phyloP scores from a whole-genome alignment of 2,888 invertebrate species.

The Lacanobia oleracea region DNA sequence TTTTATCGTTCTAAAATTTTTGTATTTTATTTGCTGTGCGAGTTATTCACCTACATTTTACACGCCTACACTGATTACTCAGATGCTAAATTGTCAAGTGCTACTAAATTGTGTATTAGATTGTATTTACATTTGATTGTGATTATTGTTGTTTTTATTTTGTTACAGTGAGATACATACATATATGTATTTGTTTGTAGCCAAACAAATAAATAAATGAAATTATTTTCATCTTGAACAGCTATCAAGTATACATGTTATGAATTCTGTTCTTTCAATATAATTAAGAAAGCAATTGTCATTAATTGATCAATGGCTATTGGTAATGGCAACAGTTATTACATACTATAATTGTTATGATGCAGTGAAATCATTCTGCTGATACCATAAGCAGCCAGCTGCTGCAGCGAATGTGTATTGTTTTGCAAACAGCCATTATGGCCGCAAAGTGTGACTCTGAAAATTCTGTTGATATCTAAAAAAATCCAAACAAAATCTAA shows the following conservation, averaged over 20 bases:
- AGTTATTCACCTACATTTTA: conserved; percentile 52
- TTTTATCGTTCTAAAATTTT: conserved; percentile 44
- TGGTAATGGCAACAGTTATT: conserved; percentile 23
- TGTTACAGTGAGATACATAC: conserved; percentile 3
- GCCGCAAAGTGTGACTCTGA: conserved; percentile 33
- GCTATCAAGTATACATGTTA: conserved; percentile 4
- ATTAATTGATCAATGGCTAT: conserved; percentile 25
- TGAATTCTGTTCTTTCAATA: background rate
- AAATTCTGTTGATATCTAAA: conserved; percentile 5
- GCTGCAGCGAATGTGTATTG: conserved; percentile 60
- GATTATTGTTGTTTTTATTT: conserved; percentile 32
- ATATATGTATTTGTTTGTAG: background rate
- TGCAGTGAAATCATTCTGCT: conserved; percentile 42
- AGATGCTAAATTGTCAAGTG: conserved; percentile 49
- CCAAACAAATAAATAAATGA: background rate
- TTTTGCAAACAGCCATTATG: conserved; percentile 41
- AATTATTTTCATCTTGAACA: background rate
- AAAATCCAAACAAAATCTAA: background rate
- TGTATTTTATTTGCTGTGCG: conserved; percentile 61
- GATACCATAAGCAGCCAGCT: conserved; percentile 29
- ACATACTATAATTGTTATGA: conserved; percentile 26
- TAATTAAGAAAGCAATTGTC: conserved; percentile 6
- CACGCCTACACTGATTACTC: conserved; percentile 50
- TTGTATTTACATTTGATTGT: conserved; percentile 17
- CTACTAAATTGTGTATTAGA: conserved; percentile 22